Base-by-base conservation (phyloP, 2,113 vertebrate genomes). In the Fukomys damarensis region DNA sequence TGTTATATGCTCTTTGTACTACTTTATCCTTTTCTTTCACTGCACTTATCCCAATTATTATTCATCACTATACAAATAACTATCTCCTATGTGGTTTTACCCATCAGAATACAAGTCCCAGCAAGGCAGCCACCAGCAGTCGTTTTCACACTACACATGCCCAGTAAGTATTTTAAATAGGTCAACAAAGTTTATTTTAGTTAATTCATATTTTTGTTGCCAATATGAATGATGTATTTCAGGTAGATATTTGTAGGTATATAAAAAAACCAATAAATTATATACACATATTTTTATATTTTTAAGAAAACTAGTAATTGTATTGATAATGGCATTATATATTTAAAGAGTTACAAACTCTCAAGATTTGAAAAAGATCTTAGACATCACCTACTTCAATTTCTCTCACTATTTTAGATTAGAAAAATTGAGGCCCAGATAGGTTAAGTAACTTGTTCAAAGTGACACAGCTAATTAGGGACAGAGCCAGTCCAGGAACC, bases 381-480 rank as follows among this genome's bases (percentile, higher is more conserved):
- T 76, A 86, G 63, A 92, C 52, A 86, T 58, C 46, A 91, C 1
- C 20, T 72, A 74, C 7, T 89, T 89, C 17, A 90, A 16, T 56
- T 68, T 58, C 43, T 85, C 58, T 93, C 58, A 59, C 61, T 88
- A 91, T 91, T 68, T 72, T 1, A 83, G 14, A 54, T 61, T 35
- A 94, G 81, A 89, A 93, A 93, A 95, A 76, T 8, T 56, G 89
- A 93, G 83, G 49, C 70, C 41, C 82, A 95, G 89, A 94, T 1
- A 86, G 65, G 86, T 89, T 85, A 94, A 89, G 46, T 63, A 28
- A 95, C 65, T 95, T 89, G 28, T 72, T 92, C 54, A 90, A 92
- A 90, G 80, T 66, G 54, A 97, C 86, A 82, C 54, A 89, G 90
- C 86, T 94, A 85, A 90, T 95, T 82, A 96, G 28, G 85, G 65